Conservation (phyloP, 2,888 invertebrate genomes). For the Tortrix viridana region DNA sequence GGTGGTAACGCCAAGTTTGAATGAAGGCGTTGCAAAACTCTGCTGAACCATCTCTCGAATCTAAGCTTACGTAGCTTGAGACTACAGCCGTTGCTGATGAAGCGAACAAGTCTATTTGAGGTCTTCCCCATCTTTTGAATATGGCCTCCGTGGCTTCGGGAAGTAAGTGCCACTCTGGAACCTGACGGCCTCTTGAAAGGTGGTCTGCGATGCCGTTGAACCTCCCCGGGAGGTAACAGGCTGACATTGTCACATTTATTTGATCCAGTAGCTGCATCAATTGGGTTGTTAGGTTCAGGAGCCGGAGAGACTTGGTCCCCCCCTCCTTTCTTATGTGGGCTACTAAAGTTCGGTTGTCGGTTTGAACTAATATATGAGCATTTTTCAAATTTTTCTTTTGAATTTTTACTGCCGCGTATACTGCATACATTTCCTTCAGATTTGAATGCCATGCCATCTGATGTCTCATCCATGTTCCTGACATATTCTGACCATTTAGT, state of each 20-base stretch:
- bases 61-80: constrained; percentile 22
- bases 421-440: constrained; percentile 44
- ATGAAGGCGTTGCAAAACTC: constrained; percentile 32
- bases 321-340: constrained; percentile 45
- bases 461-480: constrained; percentile 36
- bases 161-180: constrained; percentile 42
- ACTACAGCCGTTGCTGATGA: constrained; percentile 27
- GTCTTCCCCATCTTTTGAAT: constrained; percentile 39
- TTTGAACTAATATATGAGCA: constrained; percentile 24
- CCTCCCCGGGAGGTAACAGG: constrained; percentile 44
- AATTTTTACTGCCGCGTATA: constrained; percentile 33
- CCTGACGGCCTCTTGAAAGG: constrained; percentile 39
- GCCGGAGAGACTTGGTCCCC: constrained; percentile 40
- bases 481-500: constrained; percentile 33
- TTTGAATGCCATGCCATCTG: constrained; percentile 44
- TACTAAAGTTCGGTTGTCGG: constrained; percentile 37
- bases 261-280: constrained; percentile 20
- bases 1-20: constrained; percentile 10
- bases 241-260: constrained; percentile 15
- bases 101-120: constrained; percentile 41
- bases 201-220: constrained; percentile 50
- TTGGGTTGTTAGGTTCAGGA: constrained; percentile 26
- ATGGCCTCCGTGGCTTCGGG: constrained; percentile 28
- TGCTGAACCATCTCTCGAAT: constrained; percentile 27
- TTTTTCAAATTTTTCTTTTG: neutral